Evolutionary conservation across 1,140 invertebrate species (phyloP), one percentile per base, ranked within the genome.

Genomic region (Ips nitidus): DNA sequence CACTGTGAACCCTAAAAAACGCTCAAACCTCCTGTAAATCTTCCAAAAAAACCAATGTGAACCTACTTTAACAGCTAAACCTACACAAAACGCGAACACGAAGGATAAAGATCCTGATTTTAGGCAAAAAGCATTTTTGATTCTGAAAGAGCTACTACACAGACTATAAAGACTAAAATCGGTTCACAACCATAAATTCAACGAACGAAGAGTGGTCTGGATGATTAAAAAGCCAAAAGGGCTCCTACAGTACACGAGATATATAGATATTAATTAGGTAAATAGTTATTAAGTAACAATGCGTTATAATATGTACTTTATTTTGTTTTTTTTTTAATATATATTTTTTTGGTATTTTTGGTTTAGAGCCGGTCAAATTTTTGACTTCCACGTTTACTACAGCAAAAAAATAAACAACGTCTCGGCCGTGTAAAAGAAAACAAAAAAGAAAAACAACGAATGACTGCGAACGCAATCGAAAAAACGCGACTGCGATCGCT

Each of bases 271-370:
- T 67, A 66, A 41, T 66, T 65, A 60, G 64, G 60, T 67, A 63
- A 66, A 67, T 65, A 67, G 22, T 66, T 63, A 66, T 73, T 73
- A 73, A 73, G 72, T 73, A 73, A 73, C 72, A 70, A 73, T 69
- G 69, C 70, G 58, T 70, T 64, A 72, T 50, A 50, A 50, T 73
- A 72, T 72, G 66, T 72, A 69, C 64, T 60, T 62, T 45, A 56
- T 69, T 53, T 57, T 50, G 53, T 66, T 43, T 56, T 65, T 56
- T 45, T n/a, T 22, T 57, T 47, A 8, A 50, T 50, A 3, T 22
- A 22, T 50, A 3, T 50, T 8, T 50, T 8, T 50, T 8, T 50
- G 22, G 7, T 50, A 8, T 50, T 50, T 50, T 50, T 50, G 45
- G 45, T 50, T 50, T 50, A 50, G 45, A 50, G 45, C 45, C 45